Evolutionary conservation across 2,888 invertebrate genomes (phyloP).

Genomic region (Lagria hirta): DNA sequence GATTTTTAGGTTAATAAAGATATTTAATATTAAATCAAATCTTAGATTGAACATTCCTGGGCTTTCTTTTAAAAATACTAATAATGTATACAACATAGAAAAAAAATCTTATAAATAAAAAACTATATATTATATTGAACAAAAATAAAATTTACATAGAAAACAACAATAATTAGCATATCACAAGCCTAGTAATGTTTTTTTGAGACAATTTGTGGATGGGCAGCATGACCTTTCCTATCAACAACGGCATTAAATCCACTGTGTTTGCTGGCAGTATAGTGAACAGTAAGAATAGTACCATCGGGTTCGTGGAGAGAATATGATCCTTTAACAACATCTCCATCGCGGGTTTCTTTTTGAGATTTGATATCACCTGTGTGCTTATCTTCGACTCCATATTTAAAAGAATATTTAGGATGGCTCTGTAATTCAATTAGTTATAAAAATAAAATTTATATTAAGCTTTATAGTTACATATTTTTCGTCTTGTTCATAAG

Average conservation of each 20-base stretch:
- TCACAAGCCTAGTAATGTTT: too few relatives aligned
- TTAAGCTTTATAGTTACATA: not conserved
- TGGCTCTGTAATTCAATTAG: slow-evolving; percentile 47
- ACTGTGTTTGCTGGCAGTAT: slow-evolving; percentile 60
- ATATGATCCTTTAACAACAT: slow-evolving; percentile 59
- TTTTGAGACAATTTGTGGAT: slow-evolving; percentile 26
- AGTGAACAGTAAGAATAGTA: slow-evolving; percentile 59
- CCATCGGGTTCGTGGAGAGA: slow-evolving; percentile 61
- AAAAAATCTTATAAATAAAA: too few relatives aligned
- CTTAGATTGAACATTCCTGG: too few relatives aligned
- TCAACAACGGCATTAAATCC: slow-evolving; percentile 55
- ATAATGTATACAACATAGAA: too few relatives aligned
- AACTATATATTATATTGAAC: too few relatives aligned
- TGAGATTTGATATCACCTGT: slow-evolving; percentile 62
- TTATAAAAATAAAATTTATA: slow-evolving; percentile 1
- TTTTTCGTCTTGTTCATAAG: too few relatives aligned
- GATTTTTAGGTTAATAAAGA: too few relatives aligned
- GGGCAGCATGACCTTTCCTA: slow-evolving; percentile 57
- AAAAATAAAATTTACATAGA: too few relatives aligned
- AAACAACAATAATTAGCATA: too few relatives aligned
- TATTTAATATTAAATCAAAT: too few relatives aligned
- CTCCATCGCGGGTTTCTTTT: slow-evolving; percentile 58
- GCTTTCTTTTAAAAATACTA: too few relatives aligned
- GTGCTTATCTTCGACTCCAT: slow-evolving; percentile 59
- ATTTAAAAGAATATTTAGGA: slow-evolving; percentile 61